Evolutionary conservation across 2,113 vertebrate genomes (phyloP), one percentile per base, ranked within the genome.

Genomic region (Poeciliopsis turrubarensis): DNA sequence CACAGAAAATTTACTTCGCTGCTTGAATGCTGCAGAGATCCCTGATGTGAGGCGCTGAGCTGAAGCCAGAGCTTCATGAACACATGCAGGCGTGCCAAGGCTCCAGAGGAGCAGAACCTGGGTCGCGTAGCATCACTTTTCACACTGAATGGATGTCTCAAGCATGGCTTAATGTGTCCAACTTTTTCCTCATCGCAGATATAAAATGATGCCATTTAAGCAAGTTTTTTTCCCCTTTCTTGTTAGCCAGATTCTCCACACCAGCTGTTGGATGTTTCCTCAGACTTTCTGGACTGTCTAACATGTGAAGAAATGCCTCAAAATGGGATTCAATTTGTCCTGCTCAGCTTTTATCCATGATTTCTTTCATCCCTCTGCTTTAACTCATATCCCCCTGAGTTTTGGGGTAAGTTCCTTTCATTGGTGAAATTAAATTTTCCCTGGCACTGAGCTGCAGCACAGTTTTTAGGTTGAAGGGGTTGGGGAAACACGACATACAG

Each of bases 81-180:
- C 76, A 80, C 72, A 79, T 34, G 80, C 83, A 79, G 80, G 84
- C 73, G 84, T 39, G 68, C 69, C 12, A n/a, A 86, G 4, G 44
- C 81, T 75, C 26, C 4, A 19, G 60, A 26, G 27, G 60, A 47
- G 44, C 44, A 47, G 44, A 47, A 47, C 17, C 14, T 5, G 14
- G 5, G 17, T 41, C 1, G 47, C 19, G 19, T 8, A 22, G 47
- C 47, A 22, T 54, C 47, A 54, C 19, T 73, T 61, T 84, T 37
- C 76, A 72, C 73, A 31, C 60, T 14, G 44, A 51, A 65, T 76
- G 25, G 25, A 70, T 64, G 26, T 80, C 6, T 67, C 19, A 51
- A 30, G 34, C 65, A 19, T 57, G 62, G 29, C 63, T 4, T 67
- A 4, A 0, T 7, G n/a, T 64, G 41, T 31, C 67, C 14, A 37